Conservation (phyloP, 2,797 vertebrate genomes). For the Phataginus tricuspis region DNA sequence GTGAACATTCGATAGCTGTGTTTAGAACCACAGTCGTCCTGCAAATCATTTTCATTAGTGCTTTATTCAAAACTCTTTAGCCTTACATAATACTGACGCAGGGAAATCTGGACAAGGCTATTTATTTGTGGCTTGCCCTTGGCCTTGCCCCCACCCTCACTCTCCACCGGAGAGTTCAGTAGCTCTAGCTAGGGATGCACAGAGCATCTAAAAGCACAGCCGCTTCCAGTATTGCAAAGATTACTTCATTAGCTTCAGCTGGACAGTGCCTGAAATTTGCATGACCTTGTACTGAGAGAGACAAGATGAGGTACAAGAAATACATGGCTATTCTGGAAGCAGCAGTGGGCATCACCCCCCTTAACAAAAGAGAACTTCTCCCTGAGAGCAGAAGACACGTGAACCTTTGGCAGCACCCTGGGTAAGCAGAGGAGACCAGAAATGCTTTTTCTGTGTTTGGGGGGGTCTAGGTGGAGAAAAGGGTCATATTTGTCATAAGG, state of each 20-base stretch:
- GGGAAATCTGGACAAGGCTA: constrained; percentile 76
- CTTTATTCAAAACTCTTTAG: constrained; percentile 90
- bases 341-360: constrained; percentile 93
- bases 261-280: constrained; percentile 49
- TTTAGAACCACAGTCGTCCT: constrained; percentile 91
- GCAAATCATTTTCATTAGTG: constrained; percentile 91
- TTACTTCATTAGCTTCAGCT: constrained; percentile 60
- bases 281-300: constrained; percentile 45
- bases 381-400: constrained; percentile 93
- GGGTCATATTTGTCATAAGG: neutral
- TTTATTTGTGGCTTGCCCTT: constrained; percentile 28
- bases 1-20: constrained; percentile 88
- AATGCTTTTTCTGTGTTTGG: neutral
- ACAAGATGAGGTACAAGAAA: constrained; percentile 96
- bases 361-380: constrained; percentile 95
- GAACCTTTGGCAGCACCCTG: constrained; percentile 93
- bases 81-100: constrained; percentile 91
- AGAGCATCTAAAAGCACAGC: constrained; percentile 63
- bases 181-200: neutral
- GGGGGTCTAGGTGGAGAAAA: neutral
- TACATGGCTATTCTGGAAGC: constrained; percentile 96
- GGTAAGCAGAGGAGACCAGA: constrained; percentile 89
- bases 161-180: constrained; percentile 2
- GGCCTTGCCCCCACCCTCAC: neutral
- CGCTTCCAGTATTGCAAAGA: constrained; percentile 66